phyloP scores from a whole-genome alignment of 2,113 vertebrate species.

The Poeciliopsis turrubarensis region DNA sequence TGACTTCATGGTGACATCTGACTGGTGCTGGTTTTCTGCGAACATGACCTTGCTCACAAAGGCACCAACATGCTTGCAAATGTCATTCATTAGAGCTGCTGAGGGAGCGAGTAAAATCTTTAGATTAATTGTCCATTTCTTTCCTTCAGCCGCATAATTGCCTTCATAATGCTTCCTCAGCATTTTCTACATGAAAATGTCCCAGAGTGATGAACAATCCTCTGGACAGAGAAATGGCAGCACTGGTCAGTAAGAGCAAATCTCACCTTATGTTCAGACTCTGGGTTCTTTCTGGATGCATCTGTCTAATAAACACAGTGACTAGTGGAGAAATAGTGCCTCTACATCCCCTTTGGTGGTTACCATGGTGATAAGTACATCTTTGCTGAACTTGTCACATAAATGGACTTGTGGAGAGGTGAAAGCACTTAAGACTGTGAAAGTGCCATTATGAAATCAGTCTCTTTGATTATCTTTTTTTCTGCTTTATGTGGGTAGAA shows the following conservation, averaged over 20 bases:
- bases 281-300: conserved; percentile 32
- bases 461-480: conserved; percentile 2
- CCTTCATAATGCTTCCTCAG: conserved; percentile 37
- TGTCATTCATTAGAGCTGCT: conserved; percentile 15
- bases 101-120: conserved; percentile 6
- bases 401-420: conserved; percentile 32
- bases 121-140: conserved; percentile 23
- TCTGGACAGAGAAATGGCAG: conserved; percentile 21
- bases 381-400: conserved; percentile 37
- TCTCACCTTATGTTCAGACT: conserved; percentile 25
- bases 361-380: conserved; percentile 61
- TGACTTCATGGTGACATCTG: background rate
- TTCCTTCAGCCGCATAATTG: background rate
- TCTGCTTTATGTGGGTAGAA: background rate
- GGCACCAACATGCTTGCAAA: background rate
- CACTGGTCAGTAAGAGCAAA: conserved; percentile 22
- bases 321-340: conserved; percentile 41
- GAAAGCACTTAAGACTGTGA: conserved; percentile 34
- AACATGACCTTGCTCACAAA: background rate
- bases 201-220: conserved; percentile 32
- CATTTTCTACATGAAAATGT: conserved; percentile 15
- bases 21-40: background rate
- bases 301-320: conserved; percentile 8
- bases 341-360: conserved; percentile 55
- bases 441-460: conserved; percentile 31